Evolutionary conservation across 2,888 invertebrate species (phyloP), one percentile per base, ranked within the genome.

Genomic region (Drosophila leonis): DNA sequence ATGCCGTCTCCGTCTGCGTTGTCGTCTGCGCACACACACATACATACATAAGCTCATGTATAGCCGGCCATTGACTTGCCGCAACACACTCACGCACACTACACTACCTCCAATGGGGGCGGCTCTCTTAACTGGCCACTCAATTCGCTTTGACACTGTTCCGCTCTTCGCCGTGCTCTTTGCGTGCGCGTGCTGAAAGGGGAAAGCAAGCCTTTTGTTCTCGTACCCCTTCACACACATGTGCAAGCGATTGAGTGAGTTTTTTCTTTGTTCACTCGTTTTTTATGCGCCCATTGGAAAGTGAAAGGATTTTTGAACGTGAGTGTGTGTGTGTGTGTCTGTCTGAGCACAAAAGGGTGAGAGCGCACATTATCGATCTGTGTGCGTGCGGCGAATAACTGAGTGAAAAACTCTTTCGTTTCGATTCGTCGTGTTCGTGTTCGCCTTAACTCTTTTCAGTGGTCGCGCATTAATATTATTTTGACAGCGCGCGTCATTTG

Each of bases 1-100:
- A 91, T 91, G 91, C 90, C 80, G 83, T 90, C 91, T 90, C 87
- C 88, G 90, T 90, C 90, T 87, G 82, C 79, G 70, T 69, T 73
- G 72, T 67, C 75, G 83, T 85, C 81, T 88, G 78, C 83, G 70
- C 75, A 62, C 71, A 54, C 49, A 56, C 65, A 63, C 41, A 44
- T 55, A 35, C 49, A 44, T 4, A 24, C 24, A 24, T 18, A 49
- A 48, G n/a, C 52, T 51, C 49, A 29, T 27, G 20, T n/a, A 18
- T 54, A 62, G 62, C 66, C 75, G 83, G 89, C 80, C 82, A 84
- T 89, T 86, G 87, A 86, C 83, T 79, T 79, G 72, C 33, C 52
- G 29, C 64, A 67, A 49, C 65, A 37, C 44, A 55, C 61, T 46
- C 54, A 39, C 54, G 15, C 64, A 27, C 44, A 10, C 24, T 52